These are phyloP conservation scores for Monochamus alternatus DNA, from an alignment of 2,888 invertebrate genomes.

Conservation along the genomic window DNA sequence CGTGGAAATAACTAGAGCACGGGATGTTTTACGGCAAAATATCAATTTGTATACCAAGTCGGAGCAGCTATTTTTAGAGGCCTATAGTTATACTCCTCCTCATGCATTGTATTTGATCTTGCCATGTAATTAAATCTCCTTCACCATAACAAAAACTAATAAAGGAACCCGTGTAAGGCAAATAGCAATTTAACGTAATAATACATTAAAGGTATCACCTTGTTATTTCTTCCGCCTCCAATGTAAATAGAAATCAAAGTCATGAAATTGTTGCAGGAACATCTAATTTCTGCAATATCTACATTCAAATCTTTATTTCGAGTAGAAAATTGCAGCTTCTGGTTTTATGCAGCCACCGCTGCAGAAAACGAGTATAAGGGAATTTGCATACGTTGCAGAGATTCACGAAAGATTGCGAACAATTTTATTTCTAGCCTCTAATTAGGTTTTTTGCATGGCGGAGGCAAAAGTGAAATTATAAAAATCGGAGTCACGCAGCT, in stretches of 20 bases:
- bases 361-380: constrained; percentile 23
- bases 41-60: background rate
- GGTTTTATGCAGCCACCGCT: constrained; percentile 44
- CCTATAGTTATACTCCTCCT: constrained; percentile 1
- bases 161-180: constrained; percentile 15
- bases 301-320: constrained; percentile 48
- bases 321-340: constrained; percentile 52
- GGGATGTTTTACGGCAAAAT: background rate
- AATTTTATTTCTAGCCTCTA: constrained; percentile 30
- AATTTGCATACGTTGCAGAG: constrained; percentile 35
- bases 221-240: constrained; percentile 43
- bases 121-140: constrained; percentile 4
- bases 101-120: constrained; percentile 5
- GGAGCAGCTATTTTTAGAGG: background rate
- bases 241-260: constrained; percentile 46
- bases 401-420: constrained; percentile 33
- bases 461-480: constrained; percentile 29
- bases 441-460: constrained; percentile 18
- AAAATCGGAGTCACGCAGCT: constrained; percentile 22
- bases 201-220: constrained; percentile 41
- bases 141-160: background rate
- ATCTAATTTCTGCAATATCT: constrained; percentile 53
- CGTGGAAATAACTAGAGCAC: background rate
- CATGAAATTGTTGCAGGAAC: constrained; percentile 46
- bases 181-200: constrained; percentile 32